Evolutionary conservation across 1,140 invertebrate genomes (phyloP), one percentile per base, ranked within the genome.

Genomic region (Zaprionus nigranus): DNA sequence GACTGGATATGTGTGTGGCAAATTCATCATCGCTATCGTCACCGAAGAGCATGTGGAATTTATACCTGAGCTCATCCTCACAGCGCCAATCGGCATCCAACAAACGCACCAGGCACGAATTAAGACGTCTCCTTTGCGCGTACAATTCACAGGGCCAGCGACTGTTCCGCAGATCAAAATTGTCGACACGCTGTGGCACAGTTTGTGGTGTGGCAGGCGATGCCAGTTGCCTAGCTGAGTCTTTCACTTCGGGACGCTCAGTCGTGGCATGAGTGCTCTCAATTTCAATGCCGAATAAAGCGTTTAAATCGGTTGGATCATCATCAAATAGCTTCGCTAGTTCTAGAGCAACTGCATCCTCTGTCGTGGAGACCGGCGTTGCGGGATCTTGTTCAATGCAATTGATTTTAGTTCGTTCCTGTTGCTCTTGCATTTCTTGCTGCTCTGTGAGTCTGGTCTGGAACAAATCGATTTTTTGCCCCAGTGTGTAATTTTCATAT

Each of bases 101-200:
- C 2, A 84, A 15, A 0, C 74, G 73, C 13, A 77, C 75, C 24
- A 92, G 54, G 1, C 74, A 85, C 1, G 78, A 74, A 30, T 67
- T 86, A 1, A 92, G 78, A 1, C 64, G 62, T 1, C 79, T 79
- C 2, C 79, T 71, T 38, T 92, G 90, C 0, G 84, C 92, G 67
- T 90, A 92, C 6, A 92, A 61, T 61, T 92, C 91, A 36, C 91
- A 92, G n/a, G 91, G 91, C 91, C 91, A 92, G n/a, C 71, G 75
- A 56, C 91, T 92, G 34, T 84, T 61, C 0, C 82, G 60, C n/a
- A 92, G 70, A 78, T 92, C 81, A 13, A 38, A n/a, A 28, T 61
- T 59, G 22, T 46, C 65, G 13, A 28, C 56, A n/a, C 57, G 60
- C 2, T 56, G 43, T 22, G 56, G 46, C 2, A 34, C 2, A 4